Conservation (phyloP, 2,113 vertebrate genomes). For the Trogon melanurus region DNA sequence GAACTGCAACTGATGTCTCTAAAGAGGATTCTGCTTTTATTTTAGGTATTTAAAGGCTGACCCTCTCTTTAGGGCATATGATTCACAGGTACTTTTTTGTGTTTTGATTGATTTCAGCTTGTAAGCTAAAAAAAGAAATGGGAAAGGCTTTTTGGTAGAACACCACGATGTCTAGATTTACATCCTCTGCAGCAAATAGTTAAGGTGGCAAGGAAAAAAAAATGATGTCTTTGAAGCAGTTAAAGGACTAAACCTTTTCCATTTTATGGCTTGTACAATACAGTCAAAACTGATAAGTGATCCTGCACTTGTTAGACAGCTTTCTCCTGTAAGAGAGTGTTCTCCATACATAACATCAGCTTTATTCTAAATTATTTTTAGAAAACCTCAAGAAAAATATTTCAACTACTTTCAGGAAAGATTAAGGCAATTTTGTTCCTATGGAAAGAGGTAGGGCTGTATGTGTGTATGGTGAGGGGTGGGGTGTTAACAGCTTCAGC, state of each 20-base stretch:
- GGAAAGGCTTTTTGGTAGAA: background rate
- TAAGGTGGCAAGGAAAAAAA: background rate
- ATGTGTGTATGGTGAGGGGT: background rate
- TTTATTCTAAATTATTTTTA: background rate
- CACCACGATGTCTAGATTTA: background rate
- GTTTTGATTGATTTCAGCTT: background rate
- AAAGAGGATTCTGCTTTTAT: background rate
- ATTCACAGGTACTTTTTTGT: background rate
- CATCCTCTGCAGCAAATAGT: background rate
- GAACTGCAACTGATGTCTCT: background rate
- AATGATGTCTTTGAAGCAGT: background rate
- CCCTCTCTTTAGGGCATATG: background rate
- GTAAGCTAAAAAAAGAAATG: background rate
- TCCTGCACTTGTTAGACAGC: background rate
- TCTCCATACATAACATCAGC: background rate
- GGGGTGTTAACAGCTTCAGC: background rate
- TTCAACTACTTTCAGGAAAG: background rate
- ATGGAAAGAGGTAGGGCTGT: background rate
- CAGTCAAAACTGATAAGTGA: background rate
- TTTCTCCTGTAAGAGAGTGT: background rate
- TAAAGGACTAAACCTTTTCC: background rate
- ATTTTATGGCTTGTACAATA: background rate
- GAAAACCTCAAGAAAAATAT: background rate
- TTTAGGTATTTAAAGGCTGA: background rate
- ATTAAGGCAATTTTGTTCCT: background rate